Percentiles rank a stretch among this genome's conserved stretches.
Conservation (phyloP, 37 sponge, comb jelly and placozoan species). For the Aplysina aerophoba region DNA sequence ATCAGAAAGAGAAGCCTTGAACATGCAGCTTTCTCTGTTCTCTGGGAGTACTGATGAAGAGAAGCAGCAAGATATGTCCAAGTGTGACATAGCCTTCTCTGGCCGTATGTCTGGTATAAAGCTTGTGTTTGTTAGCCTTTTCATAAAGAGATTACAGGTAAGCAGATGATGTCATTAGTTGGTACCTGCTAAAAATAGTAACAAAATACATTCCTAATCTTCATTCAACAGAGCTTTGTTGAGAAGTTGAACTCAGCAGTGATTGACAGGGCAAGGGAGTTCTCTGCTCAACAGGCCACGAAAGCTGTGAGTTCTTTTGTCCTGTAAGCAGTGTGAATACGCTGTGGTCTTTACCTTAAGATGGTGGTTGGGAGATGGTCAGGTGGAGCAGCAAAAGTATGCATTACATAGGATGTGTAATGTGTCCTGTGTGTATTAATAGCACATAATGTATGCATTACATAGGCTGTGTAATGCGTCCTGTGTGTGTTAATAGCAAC, state of each 20-base stretch:
- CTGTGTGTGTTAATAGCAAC: no score
- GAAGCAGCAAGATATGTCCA: slow-evolving; percentile 12
- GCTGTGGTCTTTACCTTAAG: no score
- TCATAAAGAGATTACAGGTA: slow-evolving; percentile 34
- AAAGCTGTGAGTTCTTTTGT: slow-evolving; percentile 39
- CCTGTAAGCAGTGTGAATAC: no score
- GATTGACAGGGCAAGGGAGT: slow-evolving; percentile 39
- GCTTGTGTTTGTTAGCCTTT: slow-evolving; percentile 41
- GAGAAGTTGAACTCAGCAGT: background rate
- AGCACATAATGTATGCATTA: no score
- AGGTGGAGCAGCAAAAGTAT: no score
- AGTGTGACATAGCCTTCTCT: slow-evolving; percentile 34
- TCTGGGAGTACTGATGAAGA: slow-evolving; percentile 11
- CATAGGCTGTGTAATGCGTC: no score
- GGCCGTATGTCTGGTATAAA: slow-evolving; percentile 33
- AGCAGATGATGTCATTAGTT: background rate
- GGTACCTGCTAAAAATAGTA: no score
- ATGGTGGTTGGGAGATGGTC: no score
- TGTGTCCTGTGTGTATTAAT: no score
- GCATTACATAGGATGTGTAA: no score
- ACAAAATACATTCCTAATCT: no score
- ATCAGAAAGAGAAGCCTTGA: background rate
- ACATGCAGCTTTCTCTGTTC: background rate
- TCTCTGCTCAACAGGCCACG: slow-evolving; percentile 29
- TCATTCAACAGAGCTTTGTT: no score